Percentiles rank a stretch among this genome's conserved stretches.
phyloP scores from a whole-genome alignment of 2,888 invertebrate species.

The Drosophila nigritarsus region DNA sequence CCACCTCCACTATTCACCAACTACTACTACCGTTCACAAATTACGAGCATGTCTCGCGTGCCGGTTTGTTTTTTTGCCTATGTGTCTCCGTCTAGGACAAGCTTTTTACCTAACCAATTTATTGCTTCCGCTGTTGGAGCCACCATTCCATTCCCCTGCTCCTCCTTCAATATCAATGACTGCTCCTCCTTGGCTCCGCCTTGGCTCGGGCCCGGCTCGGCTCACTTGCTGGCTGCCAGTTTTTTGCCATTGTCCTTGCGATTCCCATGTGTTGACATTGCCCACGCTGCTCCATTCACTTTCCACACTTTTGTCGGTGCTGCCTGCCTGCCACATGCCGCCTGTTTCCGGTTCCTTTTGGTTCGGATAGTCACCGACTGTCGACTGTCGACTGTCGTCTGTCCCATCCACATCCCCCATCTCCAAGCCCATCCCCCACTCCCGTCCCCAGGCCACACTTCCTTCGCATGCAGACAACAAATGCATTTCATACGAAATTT shows the following conservation, averaged over 20 bases:
- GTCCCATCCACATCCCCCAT: conserved; percentile 26
- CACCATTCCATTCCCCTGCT: conserved; percentile 3
- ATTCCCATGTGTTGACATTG: conserved; percentile 78
- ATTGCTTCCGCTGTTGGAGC: conserved; percentile 66
- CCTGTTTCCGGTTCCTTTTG: conserved; percentile 47
- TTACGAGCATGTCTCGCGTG: conserved; percentile 68
- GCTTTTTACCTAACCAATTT: conserved; percentile 79
- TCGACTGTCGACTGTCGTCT: conserved; percentile 21
- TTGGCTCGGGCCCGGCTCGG: conserved; percentile 3
- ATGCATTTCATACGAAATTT: conserved; percentile 76
- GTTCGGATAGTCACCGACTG: conserved; percentile 31
- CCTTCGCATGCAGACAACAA: conserved; percentile 68
- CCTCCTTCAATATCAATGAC: conserved; percentile 6
- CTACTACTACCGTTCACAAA: conserved; percentile 31
- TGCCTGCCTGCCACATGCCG: conserved; percentile 6
- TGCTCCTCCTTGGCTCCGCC: conserved; percentile 1
- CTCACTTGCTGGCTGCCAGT: conserved; percentile 27
- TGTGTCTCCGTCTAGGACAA: conserved; percentile 73
- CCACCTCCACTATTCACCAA: neutral
- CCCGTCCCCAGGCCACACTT: neutral
- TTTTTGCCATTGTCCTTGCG: conserved; percentile 72
- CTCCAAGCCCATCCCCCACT: neutral
- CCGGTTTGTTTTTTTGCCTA: conserved; percentile 44
- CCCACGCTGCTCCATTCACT: conserved; percentile 44
- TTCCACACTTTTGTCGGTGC: conserved; percentile 48